Conservation (phyloP, 2,113 vertebrate genomes). For the Perognathus longimembris region DNA sequence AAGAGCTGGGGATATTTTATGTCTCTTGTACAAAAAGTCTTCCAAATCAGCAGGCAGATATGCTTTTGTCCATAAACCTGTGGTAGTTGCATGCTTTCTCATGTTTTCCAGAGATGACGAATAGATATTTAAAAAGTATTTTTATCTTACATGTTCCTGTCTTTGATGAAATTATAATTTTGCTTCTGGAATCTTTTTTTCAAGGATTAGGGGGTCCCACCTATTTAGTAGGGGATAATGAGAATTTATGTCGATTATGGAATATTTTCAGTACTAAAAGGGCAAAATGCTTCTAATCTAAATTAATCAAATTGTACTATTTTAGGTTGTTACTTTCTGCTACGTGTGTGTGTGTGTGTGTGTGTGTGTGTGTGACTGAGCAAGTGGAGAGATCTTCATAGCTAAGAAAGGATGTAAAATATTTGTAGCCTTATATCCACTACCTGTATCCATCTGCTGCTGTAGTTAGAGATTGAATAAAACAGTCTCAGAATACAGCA, state of each 20-base stretch:
- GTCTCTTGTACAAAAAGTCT: neutral
- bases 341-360: neutral
- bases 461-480: neutral
- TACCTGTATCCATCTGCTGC: neutral
- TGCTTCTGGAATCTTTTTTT: neutral
- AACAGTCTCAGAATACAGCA: neutral
- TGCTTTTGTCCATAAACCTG: constrained; percentile 41
- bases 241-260: neutral
- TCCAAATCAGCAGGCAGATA: constrained; percentile 1
- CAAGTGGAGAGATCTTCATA: neutral
- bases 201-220: neutral
- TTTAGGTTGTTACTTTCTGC: neutral
- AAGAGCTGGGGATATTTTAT: neutral
- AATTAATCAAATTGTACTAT: neutral
- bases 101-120: constrained; percentile 34
- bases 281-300: no score
- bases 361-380: neutral
- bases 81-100: constrained; percentile 28
- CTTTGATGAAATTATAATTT: constrained; percentile 3
- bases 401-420: neutral
- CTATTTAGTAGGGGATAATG: neutral
- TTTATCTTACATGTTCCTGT: constrained; percentile 45
- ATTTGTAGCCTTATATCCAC: neutral
- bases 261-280: no score
- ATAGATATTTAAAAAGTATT: constrained; percentile 6